Percentiles rank a stretch among this genome's conserved stretches.
Evolutionary conservation across 2,797 vertebrate genomes (phyloP).

Genomic region (Siniperca scherzeri): DNA sequence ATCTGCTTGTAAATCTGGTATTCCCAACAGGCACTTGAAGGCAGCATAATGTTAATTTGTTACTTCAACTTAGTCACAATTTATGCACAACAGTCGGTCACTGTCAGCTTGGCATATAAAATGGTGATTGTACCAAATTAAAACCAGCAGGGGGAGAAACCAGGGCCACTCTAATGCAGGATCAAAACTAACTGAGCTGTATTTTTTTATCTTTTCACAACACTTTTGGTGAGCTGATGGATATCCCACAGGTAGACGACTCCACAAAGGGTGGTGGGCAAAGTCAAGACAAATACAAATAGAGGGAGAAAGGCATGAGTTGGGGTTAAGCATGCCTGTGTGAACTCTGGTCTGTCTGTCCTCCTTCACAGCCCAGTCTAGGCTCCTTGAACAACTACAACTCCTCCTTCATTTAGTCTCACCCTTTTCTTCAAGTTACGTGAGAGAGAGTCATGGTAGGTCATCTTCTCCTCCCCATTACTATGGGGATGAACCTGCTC

Average conservation of each 20-base stretch:
- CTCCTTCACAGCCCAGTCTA: conserved; percentile 35
- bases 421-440: conserved; percentile 41
- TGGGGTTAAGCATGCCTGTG: conserved; percentile 1
- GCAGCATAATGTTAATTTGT: conserved; percentile 30
- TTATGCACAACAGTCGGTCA: conserved; percentile 22
- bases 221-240: conserved; percentile 8
- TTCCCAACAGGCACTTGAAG: conserved; percentile 40
- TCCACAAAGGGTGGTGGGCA: neutral
- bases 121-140: conserved; percentile 42
- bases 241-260: neutral
- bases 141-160: conserved; percentile 36
- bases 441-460: conserved; percentile 43
- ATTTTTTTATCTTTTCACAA: conserved; percentile 2
- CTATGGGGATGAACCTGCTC: conserved; percentile 44
- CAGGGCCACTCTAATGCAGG: neutral
- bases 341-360: conserved; percentile 38
- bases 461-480: conserved; percentile 64
- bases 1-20: conserved; percentile 18
- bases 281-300: conserved; percentile 7
- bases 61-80: conserved; percentile 19
- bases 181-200: conserved; percentile 12
- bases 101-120: conserved; percentile 41
- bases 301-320: neutral
- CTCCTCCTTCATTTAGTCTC: conserved; percentile 53
- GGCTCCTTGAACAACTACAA: conserved; percentile 31